Evolutionary conservation across 2,888 invertebrate species (phyloP).

Genomic region (Callimorpha dominula): DNA sequence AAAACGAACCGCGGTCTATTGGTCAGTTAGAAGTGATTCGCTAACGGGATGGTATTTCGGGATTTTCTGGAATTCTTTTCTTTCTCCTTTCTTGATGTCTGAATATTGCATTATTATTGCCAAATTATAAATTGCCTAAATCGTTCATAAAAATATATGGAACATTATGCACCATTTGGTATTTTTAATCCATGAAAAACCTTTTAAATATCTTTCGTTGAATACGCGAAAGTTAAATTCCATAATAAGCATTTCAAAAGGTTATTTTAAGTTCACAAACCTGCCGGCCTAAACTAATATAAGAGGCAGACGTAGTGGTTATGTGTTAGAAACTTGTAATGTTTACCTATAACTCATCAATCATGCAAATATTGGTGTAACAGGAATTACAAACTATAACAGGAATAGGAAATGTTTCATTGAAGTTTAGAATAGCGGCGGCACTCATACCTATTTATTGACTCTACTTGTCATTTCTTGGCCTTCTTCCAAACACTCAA

Average conservation of each 20-base stretch:
- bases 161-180: neutral
- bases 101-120: neutral
- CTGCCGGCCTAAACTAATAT: neutral
- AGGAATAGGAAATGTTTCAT: conserved; percentile 56
- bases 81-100: neutral
- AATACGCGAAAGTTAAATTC: neutral
- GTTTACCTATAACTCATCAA: conserved; percentile 45
- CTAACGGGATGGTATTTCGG: too few species aligned
- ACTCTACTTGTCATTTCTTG: conserved; percentile 55
- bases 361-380: conserved; percentile 48
- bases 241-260: neutral
- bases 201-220: neutral
- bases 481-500: conserved; percentile 53
- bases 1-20: too few species aligned
- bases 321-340: conserved; percentile 8
- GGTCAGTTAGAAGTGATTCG: too few species aligned
- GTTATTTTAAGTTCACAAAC: neutral
- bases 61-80: too few species aligned
- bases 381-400: conserved; percentile 52
- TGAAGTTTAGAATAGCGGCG: conserved; percentile 54
- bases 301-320: neutral
- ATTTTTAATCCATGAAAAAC: neutral
- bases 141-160: too few species aligned
- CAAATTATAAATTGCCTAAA: too few species aligned
- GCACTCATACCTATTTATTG: conserved; percentile 54